Percentiles rank a stretch among this genome's conserved stretches.
Conservation (phyloP, 1,140 invertebrate genomes). For the Mylabris phalerata region DNA sequence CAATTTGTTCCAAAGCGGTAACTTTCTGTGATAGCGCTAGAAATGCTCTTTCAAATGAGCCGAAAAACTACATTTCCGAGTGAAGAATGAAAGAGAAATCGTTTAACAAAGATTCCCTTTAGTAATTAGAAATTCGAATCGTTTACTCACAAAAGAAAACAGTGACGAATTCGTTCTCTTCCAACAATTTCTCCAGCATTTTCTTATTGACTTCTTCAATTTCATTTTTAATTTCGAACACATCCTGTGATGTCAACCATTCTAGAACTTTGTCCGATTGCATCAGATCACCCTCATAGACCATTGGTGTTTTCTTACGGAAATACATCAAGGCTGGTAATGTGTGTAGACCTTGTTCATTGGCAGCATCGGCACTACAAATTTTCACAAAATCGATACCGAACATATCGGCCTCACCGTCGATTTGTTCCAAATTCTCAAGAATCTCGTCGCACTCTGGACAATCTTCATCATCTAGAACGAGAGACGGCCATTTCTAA, state of each 20-base stretch:
- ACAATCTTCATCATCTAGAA: constrained; percentile 81
- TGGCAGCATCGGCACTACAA: constrained; percentile 72
- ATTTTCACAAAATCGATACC: constrained; percentile 95
- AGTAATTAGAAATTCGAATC: too few relatives aligned
- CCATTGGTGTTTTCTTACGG: constrained; percentile 75
- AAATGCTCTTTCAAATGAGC: too few relatives aligned
- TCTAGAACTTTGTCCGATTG: constrained; percentile 79
- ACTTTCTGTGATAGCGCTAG: too few relatives aligned
- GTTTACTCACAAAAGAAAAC: constrained; percentile 86
- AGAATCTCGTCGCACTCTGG: constrained; percentile 83
- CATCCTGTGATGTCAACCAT: constrained; percentile 90
- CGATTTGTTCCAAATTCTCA: constrained; percentile 84
- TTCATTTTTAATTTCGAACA: constrained; percentile 93
- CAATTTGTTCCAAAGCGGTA: too few relatives aligned
- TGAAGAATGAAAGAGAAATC: too few relatives aligned
- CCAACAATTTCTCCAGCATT: constrained; percentile 89
- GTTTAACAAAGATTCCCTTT: too few relatives aligned
- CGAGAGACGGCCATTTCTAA: neutral
- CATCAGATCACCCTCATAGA: constrained; percentile 85
- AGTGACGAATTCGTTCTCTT: constrained; percentile 91
- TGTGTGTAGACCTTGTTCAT: constrained; percentile 73
- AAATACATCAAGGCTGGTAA: constrained; percentile 86
- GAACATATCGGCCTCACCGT: constrained; percentile 86
- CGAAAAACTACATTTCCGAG: too few relatives aligned
- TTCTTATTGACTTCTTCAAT: constrained; percentile 93